phyloP scores from a whole-genome alignment of 2,888 invertebrate genomes.

The Apamea crenata region DNA sequence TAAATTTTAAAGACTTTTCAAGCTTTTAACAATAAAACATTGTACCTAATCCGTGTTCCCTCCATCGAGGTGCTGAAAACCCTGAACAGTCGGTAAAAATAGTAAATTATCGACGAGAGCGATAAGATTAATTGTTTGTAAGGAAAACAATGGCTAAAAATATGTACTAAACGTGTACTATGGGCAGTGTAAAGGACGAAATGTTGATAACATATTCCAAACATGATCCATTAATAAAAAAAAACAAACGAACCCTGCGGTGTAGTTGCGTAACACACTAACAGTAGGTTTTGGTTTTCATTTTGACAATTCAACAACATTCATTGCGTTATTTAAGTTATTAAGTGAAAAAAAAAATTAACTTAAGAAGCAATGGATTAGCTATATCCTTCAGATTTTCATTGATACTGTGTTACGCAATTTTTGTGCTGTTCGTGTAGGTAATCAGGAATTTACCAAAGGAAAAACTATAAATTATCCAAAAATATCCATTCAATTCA shows the following conservation, averaged over 20 bases:
- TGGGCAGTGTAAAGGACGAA: not conserved
- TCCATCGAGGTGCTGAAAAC: not conserved
- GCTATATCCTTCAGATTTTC: no score
- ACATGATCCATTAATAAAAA: not conserved
- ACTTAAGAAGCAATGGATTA: no score
- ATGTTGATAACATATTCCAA: not conserved
- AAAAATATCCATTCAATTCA: conserved; percentile 5
- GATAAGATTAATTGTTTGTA: conserved; percentile 33
- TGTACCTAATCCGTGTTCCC: not conserved
- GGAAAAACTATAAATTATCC: not conserved
- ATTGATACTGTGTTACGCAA: no score
- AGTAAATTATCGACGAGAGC: not conserved
- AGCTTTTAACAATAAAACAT: not conserved
- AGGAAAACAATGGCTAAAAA: conserved; percentile 38
- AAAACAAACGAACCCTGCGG: not conserved
- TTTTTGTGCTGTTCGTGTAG: not conserved
- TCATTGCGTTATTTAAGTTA: no score
- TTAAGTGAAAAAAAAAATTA: no score
- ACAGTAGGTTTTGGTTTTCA: no score
- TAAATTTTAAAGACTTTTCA: not conserved
- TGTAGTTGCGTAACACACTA: no score
- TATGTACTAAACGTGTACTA: not conserved
- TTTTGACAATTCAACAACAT: no score
- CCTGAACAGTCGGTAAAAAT: not conserved
- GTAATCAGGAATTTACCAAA: not conserved